These are phyloP conservation scores for Piaya cayana DNA, from an alignment of 2,113 vertebrate genomes.

Conservation along the genomic window DNA sequence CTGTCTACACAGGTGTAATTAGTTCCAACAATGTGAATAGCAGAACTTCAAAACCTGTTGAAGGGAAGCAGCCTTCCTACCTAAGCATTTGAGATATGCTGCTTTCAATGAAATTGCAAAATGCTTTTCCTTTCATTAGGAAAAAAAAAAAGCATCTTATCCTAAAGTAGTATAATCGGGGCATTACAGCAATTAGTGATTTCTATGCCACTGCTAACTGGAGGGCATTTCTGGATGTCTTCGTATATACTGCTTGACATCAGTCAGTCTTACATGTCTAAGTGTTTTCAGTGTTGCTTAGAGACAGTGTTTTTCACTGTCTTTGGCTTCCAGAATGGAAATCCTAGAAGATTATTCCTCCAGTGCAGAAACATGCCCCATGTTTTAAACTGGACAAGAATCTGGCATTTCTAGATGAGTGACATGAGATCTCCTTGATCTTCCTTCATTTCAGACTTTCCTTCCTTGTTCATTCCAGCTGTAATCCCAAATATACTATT, in stretches of 20 bases:
- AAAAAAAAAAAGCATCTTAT: background rate
- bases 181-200: background rate
- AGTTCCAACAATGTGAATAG: background rate
- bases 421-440: background rate
- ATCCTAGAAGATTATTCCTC: background rate
- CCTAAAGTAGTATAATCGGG: background rate
- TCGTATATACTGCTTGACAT: background rate
- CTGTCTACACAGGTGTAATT: background rate
- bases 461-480: background rate
- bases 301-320: background rate
- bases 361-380: background rate
- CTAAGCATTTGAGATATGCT: background rate
- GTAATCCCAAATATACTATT: slow-evolving; percentile 22
- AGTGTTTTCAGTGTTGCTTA: slow-evolving; percentile 14
- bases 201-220: background rate
- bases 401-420: background rate
- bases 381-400: background rate
- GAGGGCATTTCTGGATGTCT: background rate
- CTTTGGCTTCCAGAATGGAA: slow-evolving; percentile 23
- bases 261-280: background rate
- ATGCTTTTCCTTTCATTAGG: background rate
- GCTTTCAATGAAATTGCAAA: background rate
- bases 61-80: background rate
- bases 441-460: background rate
- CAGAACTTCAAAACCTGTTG: background rate